phyloP scores from a whole-genome alignment of 2,888 invertebrate species.

The Zhuqinia jingwanae region DNA sequence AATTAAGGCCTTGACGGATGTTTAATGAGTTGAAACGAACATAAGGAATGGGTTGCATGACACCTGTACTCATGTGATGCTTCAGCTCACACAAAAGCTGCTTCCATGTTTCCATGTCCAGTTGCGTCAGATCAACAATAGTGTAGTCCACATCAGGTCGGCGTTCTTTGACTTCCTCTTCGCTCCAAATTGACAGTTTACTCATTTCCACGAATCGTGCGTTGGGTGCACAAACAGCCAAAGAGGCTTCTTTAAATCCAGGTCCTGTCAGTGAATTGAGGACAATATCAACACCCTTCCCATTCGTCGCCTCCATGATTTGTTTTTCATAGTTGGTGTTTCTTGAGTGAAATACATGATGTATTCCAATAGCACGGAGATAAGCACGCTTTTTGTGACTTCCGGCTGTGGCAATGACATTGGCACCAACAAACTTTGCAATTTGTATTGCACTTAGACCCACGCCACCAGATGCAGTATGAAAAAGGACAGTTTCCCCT shows the following conservation, averaged over 20 bases:
- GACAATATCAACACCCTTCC: constrained; percentile 70
- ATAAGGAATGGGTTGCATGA: constrained; percentile 67
- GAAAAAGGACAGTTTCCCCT: constrained; percentile 70
- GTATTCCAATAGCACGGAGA: constrained; percentile 66
- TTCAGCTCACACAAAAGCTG: constrained; percentile 51
- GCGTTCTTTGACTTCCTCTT: constrained; percentile 57
- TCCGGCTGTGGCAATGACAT: constrained; percentile 74
- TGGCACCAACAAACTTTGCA: constrained; percentile 66
- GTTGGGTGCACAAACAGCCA: constrained; percentile 50
- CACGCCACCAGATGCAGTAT: constrained; percentile 75
- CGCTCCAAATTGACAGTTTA: constrained; percentile 71
- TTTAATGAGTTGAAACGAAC: constrained; percentile 64
- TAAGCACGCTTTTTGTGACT: constrained; percentile 68
- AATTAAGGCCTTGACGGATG: constrained; percentile 65
- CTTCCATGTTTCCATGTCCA: constrained; percentile 49
- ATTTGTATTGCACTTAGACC: constrained; percentile 74
- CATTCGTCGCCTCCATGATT: constrained; percentile 59
- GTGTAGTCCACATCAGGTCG: constrained; percentile 71
- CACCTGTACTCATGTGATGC: constrained; percentile 23
- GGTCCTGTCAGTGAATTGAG: constrained; percentile 73
- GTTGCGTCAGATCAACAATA: constrained; percentile 64
- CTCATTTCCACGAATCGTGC: constrained; percentile 75
- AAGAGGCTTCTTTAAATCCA: constrained; percentile 72
- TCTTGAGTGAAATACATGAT: constrained; percentile 72
- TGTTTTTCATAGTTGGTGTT: constrained; percentile 68